A percentile compares a stretch with the other conserved stretches of the same genome.
phyloP scores from a whole-genome alignment of 2,797 vertebrate species.

The Borostomias antarcticus region DNA sequence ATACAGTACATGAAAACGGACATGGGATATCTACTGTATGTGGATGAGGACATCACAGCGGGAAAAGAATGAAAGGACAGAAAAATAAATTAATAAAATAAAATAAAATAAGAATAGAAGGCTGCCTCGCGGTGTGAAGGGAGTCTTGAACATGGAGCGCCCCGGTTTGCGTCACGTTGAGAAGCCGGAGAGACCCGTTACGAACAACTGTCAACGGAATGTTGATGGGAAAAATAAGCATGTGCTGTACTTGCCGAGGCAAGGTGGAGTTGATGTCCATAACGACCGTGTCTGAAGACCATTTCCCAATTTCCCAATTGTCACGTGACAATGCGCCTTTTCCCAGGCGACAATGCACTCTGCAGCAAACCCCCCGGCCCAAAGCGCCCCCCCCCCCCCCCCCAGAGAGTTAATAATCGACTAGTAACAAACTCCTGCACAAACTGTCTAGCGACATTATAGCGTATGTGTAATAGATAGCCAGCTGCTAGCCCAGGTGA shows the following conservation, averaged over 20 bases:
- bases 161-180: constrained; percentile 20
- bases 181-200: background rate
- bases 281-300: background rate
- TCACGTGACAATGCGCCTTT: constrained; percentile 20
- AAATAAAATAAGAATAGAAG: constrained; percentile 11
- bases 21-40: too few relatives aligned
- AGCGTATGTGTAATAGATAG: constrained; percentile 67
- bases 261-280: background rate
- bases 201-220: constrained; percentile 35
- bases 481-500: constrained; percentile 71
- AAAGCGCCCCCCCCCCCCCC: constrained; percentile 67
- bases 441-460: constrained; percentile 70
- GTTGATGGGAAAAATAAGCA: too few relatives aligned
- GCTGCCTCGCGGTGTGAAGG: constrained; percentile 21
- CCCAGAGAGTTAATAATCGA: constrained; percentile 74
- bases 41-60: too few relatives aligned
- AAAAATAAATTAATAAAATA: background rate
- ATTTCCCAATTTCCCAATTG: background rate
- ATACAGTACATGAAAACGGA: constrained; percentile 73
- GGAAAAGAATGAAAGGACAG: constrained; percentile 40
- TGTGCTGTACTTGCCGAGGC: background rate
- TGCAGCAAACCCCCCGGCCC: constrained; percentile 71
- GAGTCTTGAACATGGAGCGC: constrained; percentile 36
- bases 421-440: constrained; percentile 62
- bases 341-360: constrained; percentile 65